These are phyloP conservation scores for Bellardia bayeri DNA, from an alignment of 2,888 invertebrate genomes.

Conservation along the genomic window DNA sequence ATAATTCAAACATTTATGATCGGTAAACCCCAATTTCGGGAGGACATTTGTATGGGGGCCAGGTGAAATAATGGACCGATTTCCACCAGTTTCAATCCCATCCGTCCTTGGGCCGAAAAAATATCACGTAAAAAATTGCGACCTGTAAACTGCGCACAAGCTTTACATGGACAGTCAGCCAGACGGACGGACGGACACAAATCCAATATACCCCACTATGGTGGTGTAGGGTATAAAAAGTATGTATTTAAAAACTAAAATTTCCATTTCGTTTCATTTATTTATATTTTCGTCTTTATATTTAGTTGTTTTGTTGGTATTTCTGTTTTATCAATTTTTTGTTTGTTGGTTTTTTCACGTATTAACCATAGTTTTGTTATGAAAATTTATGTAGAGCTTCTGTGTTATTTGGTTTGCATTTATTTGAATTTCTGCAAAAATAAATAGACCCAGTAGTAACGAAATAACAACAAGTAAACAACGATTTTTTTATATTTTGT, in stretches of 20 bases:
- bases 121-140: too few relatives aligned
- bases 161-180: too few relatives aligned
- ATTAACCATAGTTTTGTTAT: slow-evolving; percentile 53
- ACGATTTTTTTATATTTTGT: not conserved
- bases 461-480: slow-evolving; percentile 34
- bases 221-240: too few relatives aligned
- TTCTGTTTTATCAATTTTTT: not conserved
- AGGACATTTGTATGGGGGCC: too few relatives aligned
- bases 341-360: not conserved
- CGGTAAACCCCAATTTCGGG: too few relatives aligned
- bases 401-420: slow-evolving; percentile 57
- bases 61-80: too few relatives aligned
- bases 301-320: slow-evolving; percentile 18
- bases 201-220: too few relatives aligned
- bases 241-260: slow-evolving; percentile 40
- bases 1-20: too few relatives aligned
- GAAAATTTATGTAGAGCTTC: slow-evolving; percentile 63
- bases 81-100: too few relatives aligned
- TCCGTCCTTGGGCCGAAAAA: too few relatives aligned
- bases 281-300: slow-evolving; percentile 36
- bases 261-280: slow-evolving; percentile 54
- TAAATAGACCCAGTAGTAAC: slow-evolving; percentile 30
- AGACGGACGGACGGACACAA: too few relatives aligned
- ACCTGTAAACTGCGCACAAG: too few relatives aligned
- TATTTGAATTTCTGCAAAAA: slow-evolving; percentile 45